phyloP scores from a whole-genome alignment of 2,888 invertebrate species.

The Scaptomyza flava region DNA sequence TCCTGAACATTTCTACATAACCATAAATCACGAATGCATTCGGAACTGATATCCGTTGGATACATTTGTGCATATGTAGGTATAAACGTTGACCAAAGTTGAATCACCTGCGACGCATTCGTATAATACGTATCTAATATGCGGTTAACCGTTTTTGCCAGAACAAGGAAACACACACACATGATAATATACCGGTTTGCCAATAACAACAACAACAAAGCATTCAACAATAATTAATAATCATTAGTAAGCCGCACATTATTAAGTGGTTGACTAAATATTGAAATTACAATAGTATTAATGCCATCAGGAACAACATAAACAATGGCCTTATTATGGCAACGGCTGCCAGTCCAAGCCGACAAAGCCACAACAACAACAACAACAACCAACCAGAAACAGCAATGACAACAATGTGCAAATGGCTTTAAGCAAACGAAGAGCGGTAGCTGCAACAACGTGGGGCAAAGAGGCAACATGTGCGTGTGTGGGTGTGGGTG shows the following conservation, averaged over 20 bases:
- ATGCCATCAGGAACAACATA: slow-evolving; percentile 74
- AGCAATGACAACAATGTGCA: slow-evolving; percentile 70
- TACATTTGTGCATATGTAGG: slow-evolving; percentile 12
- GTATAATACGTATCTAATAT: slow-evolving; percentile 59
- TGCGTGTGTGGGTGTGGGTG: slow-evolving; percentile 8
- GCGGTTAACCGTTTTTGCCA: slow-evolving; percentile 58
- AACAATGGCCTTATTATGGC: slow-evolving; percentile 72
- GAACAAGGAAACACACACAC: neutral
- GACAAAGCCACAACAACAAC: slow-evolving; percentile 22
- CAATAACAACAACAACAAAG: slow-evolving; percentile 29
- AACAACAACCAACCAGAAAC: slow-evolving; percentile 19
- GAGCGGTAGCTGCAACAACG: slow-evolving; percentile 31
- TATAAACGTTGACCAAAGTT: slow-evolving; percentile 31
- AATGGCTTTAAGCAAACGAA: slow-evolving; percentile 72
- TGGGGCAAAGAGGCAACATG: neutral
- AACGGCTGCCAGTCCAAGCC: slow-evolving; percentile 50
- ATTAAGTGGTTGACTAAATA: slow-evolving; percentile 80
- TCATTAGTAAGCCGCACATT: slow-evolving; percentile 78
- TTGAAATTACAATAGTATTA: slow-evolving; percentile 78
- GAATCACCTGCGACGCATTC: slow-evolving; percentile 53
- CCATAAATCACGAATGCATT: slow-evolving; percentile 38
- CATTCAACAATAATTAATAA: slow-evolving; percentile 77
- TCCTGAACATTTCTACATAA: slow-evolving; percentile 1
- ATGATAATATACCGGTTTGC: slow-evolving; percentile 18
- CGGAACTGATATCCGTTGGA: slow-evolving; percentile 36